phyloP scores from a whole-genome alignment of 2,888 invertebrate genomes.

The Rotaria socialis region DNA sequence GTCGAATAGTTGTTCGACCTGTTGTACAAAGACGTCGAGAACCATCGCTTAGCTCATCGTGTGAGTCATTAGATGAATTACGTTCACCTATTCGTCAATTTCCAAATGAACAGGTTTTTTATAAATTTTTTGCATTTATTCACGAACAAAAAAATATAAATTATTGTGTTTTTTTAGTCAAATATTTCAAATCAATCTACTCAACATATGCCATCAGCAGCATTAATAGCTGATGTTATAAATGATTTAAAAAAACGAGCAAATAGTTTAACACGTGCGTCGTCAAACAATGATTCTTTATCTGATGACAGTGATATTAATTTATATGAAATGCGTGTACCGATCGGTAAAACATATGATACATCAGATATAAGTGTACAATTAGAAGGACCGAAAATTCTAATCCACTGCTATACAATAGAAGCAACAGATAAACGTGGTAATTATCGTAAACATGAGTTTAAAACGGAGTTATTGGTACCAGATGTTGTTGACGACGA shows the following conservation, averaged over 20 bases:
- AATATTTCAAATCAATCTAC: background rate
- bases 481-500: constrained; percentile 28
- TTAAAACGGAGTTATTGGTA: constrained; percentile 24
- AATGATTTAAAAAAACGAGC: background rate
- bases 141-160: too few relatives aligned
- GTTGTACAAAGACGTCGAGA: constrained; percentile 28
- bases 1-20: constrained; percentile 28
- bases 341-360: constrained; percentile 33
- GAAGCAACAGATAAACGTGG: constrained; percentile 33
- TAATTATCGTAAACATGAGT: constrained; percentile 37
- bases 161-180: background rate
- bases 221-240: background rate
- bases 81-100: background rate
- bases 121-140: background rate
- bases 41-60: background rate
- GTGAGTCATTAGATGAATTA: constrained; percentile 16
- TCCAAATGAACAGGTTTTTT: background rate
- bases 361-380: constrained; percentile 30
- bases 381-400: constrained; percentile 31
- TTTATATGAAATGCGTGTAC: constrained; percentile 12
- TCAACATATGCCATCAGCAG: background rate
- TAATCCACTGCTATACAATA: constrained; percentile 22
- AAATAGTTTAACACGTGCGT: background rate
- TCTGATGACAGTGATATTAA: constrained; percentile 32
- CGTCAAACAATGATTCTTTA: constrained; percentile 13